Evolutionary conservation across 2,113 vertebrate genomes (phyloP).

Genomic region (Jaculus jaculus): DNA sequence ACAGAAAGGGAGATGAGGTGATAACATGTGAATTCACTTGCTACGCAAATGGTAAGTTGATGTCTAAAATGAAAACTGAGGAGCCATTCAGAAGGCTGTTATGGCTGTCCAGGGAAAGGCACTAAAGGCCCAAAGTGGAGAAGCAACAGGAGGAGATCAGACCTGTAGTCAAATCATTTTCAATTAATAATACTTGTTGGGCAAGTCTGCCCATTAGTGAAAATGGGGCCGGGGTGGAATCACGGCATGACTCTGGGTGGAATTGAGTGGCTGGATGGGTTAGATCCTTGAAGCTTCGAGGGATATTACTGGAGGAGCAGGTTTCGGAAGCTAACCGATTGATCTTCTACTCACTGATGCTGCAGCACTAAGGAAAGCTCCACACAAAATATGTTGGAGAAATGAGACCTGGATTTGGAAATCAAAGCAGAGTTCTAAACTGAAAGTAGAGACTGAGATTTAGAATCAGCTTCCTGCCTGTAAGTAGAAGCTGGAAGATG

Average conservation of each 20-base stretch:
- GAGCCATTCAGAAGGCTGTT: background rate
- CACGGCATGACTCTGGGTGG: background rate
- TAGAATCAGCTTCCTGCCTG: background rate
- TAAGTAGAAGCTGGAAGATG: background rate
- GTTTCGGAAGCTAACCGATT: background rate
- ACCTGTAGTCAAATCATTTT: background rate
- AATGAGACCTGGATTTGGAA: background rate
- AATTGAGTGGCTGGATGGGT: background rate
- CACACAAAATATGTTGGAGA: background rate
- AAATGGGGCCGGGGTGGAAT: background rate
- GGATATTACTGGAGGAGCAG: background rate
- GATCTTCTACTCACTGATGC: slow-evolving; percentile 10
- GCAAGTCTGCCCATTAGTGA: background rate
- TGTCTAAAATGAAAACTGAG: slow-evolving; percentile 10
- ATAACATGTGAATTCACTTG: background rate
- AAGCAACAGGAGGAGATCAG: background rate
- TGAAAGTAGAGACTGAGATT: background rate
- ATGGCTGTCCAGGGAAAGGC: background rate
- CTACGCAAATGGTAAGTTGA: background rate
- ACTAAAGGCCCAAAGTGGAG: background rate
- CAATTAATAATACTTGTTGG: background rate
- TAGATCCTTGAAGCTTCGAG: background rate
- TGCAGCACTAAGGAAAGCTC: background rate
- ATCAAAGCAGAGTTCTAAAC: background rate
- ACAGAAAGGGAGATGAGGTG: background rate